Evolutionary conservation across 2,888 invertebrate genomes (phyloP), one percentile per base, ranked within the genome.

Genomic region (Fragum sueziense): DNA sequence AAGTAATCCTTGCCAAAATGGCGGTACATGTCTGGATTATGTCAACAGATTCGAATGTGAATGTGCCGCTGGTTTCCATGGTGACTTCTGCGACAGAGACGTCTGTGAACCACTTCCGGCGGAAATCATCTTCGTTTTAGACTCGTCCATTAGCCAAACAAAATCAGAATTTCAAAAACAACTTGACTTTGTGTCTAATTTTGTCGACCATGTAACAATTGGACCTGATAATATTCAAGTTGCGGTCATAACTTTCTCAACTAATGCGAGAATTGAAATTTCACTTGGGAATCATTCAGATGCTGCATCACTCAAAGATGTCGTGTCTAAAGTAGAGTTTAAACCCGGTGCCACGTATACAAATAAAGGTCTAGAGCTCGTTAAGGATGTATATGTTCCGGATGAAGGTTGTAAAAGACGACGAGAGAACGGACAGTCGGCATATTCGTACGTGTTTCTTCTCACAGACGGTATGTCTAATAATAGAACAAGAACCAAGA

Each of bases 121-220:
- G 11, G 79, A 79, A n/a, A 67, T 74, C 17, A 67, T 79, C 47
- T 73, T 79, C 51, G 67, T 79, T 6, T 51, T 79, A 29, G 79
- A 79, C 41, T 74, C 79, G 1, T 79, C 79, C 9, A 20, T 79
- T 2, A 79, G 79, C 51, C 61, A 65, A 65, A 67, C 74, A 0
- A 57, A 70, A 37, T 11, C 52, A 47, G 34, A 79, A 4, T 77
- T 77, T 69, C 27, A 33, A 17, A 72, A 72, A 34, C 72, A 77
- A 27, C 57, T 77, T 17, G 59, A 77, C 29, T 77, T 77, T 41
- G 61, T 77, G 22, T 47, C 68, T 17, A 57, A 47, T 27, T 77
- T 77, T 54, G 57, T 37, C 14, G 57, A 68, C 17, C 51, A 73
- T n/a, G 72, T 77, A 17, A 37, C 37, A 17, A 51, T 77, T 7